phyloP scores from a whole-genome alignment of 2,113 vertebrate genomes.

The Aramus guarauna region DNA sequence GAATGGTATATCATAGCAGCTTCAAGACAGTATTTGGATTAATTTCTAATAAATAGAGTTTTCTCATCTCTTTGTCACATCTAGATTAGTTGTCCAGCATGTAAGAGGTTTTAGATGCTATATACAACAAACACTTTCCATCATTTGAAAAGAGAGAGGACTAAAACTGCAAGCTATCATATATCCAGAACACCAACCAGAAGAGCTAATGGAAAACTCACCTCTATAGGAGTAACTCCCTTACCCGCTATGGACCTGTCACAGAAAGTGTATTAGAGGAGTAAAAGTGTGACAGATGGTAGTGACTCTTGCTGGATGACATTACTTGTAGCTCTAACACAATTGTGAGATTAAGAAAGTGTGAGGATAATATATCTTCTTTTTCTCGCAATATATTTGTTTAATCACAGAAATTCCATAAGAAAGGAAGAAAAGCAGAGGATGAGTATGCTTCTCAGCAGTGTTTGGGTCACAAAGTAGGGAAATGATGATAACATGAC shows the following conservation, averaged over 20 bases:
- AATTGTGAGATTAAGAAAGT: not conserved
- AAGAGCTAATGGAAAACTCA: not conserved
- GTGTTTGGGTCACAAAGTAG: not conserved
- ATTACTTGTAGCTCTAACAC: not conserved
- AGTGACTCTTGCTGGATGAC: not conserved
- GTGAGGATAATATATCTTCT: not conserved
- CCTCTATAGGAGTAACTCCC: not conserved
- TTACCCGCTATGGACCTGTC: not conserved
- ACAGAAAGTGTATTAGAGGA: not conserved
- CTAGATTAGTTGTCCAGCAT: not conserved
- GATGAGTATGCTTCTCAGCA: not conserved
- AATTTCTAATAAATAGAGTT: not conserved
- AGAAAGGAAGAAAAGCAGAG: not conserved
- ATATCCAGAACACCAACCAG: not conserved
- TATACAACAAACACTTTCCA: not conserved
- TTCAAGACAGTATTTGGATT: not conserved
- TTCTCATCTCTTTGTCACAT: not conserved
- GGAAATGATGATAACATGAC: not conserved
- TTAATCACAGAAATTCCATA: not conserved
- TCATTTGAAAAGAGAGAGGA: not conserved
- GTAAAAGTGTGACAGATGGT: not conserved
- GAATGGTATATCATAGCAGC: not conserved
- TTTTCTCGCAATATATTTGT: not conserved
- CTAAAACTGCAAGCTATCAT: not conserved
- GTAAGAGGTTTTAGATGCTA: not conserved